Percentiles rank a stretch among this genome's conserved stretches.
Evolutionary conservation across 2,113 vertebrate genomes (phyloP).

Genomic region (Synchiropus splendidus): DNA sequence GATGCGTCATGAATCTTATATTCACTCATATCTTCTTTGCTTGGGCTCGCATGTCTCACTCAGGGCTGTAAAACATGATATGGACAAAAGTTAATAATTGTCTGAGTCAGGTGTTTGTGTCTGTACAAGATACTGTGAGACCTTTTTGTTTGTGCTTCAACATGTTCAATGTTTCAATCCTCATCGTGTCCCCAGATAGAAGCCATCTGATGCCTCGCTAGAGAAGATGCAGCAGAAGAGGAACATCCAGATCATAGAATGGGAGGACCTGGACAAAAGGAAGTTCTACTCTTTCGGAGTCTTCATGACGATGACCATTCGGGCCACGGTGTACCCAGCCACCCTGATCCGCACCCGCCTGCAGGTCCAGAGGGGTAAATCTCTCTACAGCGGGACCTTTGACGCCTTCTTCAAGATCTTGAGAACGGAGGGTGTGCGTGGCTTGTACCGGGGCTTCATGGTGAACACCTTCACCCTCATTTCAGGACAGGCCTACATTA

Average conservation of each 20-base stretch:
- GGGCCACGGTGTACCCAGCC: conserved; percentile 89
- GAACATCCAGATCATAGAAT: conserved; percentile 97
- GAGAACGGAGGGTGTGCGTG: conserved; percentile 70
- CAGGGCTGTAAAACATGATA: no score
- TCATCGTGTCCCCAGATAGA: conserved; percentile 12
- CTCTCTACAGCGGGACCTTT: conserved; percentile 83
- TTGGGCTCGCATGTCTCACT: no score
- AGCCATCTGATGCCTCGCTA: conserved; percentile 24
- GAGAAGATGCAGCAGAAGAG: conserved; percentile 67
- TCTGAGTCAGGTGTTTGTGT: no score
- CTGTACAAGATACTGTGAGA: no score
- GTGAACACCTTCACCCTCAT: conserved; percentile 93
- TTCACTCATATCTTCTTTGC: no score
- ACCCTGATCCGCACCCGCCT: conserved; percentile 89
- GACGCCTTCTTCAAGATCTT: conserved; percentile 95
- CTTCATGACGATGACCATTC: conserved; percentile 93
- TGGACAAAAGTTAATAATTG: no score
- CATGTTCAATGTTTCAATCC: not conserved
- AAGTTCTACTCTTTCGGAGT: conserved; percentile 93
- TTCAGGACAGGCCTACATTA: conserved; percentile 96
- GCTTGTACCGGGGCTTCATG: conserved; percentile 91
- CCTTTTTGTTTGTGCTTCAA: no score
- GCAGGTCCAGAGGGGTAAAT: conserved; percentile 90
- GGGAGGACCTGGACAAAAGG: conserved; percentile 96
- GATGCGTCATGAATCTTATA: no score